phyloP scores from a whole-genome alignment of 2,113 vertebrate species.

The Ceuthmochares aereus region DNA sequence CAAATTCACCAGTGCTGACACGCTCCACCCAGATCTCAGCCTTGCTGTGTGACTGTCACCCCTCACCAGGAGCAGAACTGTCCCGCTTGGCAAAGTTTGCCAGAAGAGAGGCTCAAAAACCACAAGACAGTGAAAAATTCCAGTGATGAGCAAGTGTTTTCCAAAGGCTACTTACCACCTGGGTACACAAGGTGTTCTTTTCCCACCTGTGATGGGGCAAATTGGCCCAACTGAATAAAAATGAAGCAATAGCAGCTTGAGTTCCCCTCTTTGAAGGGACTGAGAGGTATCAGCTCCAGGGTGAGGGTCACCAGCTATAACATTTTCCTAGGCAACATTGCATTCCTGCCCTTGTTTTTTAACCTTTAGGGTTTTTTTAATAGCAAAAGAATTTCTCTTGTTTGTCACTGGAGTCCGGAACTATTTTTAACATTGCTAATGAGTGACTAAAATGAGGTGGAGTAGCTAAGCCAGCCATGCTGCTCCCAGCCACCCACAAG shows the following conservation, averaged over 20 bases:
- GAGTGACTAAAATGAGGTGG: not conserved
- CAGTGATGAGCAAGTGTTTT: not conserved
- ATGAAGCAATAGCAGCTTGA: not conserved
- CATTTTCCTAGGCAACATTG: rapidly evolving
- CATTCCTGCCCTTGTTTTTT: not conserved
- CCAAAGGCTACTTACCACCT: rapidly evolving
- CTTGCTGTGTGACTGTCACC: not conserved
- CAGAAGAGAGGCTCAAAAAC: not conserved
- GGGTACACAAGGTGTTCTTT: not conserved
- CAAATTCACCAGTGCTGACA: not conserved
- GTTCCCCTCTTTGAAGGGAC: not conserved
- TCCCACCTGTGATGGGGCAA: not conserved
- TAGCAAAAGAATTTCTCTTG: not conserved
- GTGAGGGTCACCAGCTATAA: not conserved
- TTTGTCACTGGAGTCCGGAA: not conserved
- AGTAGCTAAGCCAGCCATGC: not conserved
- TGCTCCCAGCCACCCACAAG: not conserved
- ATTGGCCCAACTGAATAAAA: not conserved
- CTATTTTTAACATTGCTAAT: conserved; percentile 34
- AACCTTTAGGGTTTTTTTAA: not conserved
- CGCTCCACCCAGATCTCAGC: not conserved
- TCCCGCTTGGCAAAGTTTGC: not conserved
- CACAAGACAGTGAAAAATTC: rapidly evolving
- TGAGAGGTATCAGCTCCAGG: not conserved
- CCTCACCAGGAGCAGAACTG: not conserved